phyloP scores from a whole-genome alignment of 2,113 vertebrate genomes.

The Limanda limanda region DNA sequence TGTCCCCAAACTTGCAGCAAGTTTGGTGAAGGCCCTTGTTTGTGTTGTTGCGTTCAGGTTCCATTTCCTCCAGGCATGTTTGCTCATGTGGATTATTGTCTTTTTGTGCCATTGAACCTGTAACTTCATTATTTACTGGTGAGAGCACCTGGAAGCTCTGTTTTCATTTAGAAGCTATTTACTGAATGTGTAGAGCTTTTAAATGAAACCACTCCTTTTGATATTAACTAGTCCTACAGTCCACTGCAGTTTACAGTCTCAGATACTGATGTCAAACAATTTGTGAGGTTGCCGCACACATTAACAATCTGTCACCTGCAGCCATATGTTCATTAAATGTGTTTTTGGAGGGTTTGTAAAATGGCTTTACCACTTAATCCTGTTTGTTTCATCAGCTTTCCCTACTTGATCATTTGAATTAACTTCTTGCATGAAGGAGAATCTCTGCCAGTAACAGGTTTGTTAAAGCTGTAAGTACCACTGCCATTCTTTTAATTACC shows the following conservation, averaged over 20 bases:
- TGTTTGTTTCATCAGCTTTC: conserved; percentile 92
- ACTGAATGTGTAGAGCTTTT: neutral
- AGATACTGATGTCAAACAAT: neutral
- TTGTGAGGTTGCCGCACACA: neutral
- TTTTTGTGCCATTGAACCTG: neutral
- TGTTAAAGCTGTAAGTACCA: conserved; percentile 94
- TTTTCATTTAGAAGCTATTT: conserved; percentile 20
- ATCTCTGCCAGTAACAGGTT: conserved; percentile 89
- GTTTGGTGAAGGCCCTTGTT: conserved; percentile 98
- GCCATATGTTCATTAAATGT: conserved; percentile 15
- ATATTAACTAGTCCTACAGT: conserved; percentile 1
- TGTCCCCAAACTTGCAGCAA: conserved; percentile 99
- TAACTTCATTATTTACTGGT: conserved; percentile 16
- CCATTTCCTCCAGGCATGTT: conserved; percentile 47
- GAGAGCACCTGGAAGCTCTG: conserved; percentile 18
- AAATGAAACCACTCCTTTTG: neutral
- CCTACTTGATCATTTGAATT: conserved; percentile 89
- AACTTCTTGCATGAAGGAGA: conserved; percentile 91
- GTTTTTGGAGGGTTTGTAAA: neutral
- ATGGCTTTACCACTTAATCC: conserved; percentile 79
- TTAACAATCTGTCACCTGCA: conserved; percentile 20
- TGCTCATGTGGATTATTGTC: neutral
- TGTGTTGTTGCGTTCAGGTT: conserved; percentile 88
- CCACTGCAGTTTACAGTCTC: neutral
- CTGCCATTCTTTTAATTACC: conserved; percentile 16